Evolutionary conservation across 2,888 invertebrate genomes (phyloP).

Genomic region (Neoascia interrupta): DNA sequence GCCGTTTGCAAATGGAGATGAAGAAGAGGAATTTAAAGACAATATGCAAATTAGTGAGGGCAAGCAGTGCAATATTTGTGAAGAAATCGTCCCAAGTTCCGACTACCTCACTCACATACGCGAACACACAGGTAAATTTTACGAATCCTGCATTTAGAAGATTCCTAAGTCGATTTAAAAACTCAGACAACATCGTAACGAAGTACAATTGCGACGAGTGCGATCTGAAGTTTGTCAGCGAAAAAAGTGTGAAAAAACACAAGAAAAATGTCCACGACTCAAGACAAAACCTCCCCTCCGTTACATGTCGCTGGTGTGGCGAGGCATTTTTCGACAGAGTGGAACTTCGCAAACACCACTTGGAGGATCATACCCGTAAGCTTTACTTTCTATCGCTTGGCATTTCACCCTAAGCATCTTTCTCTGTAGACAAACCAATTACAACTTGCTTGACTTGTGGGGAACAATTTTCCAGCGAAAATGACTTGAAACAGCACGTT

Average conservation of each 20-base stretch:
- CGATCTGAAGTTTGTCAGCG: not conserved
- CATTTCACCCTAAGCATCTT: not conserved
- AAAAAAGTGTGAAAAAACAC: not conserved
- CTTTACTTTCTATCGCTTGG: not conserved
- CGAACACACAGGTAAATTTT: conserved; percentile 58
- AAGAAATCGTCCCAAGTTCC: not conserved
- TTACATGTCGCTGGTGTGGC: conserved; percentile 39
- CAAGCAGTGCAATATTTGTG: too few species aligned
- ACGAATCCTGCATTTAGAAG: not conserved
- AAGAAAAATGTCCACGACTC: not conserved
- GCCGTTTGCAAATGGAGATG: not conserved
- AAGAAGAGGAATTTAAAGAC: too few species aligned
- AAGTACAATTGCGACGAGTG: conserved; percentile 14
- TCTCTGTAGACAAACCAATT: conserved; percentile 8
- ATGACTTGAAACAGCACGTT: conserved; percentile 4
- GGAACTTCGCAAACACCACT: conserved; percentile 1
- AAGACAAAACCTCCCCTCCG: not conserved
- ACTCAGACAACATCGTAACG: not conserved
- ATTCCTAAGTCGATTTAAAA: not conserved
- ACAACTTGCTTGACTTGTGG: conserved; percentile 36
- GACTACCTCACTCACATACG: conserved; percentile 71
- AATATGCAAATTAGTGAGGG: too few species aligned
- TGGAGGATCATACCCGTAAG: conserved; percentile 29
- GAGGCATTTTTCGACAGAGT: conserved; percentile 19
- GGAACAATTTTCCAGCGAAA: conserved; percentile 11